Base-by-base conservation (phyloP, 1,140 invertebrate species). In the Drosophila watanabei region DNA sequence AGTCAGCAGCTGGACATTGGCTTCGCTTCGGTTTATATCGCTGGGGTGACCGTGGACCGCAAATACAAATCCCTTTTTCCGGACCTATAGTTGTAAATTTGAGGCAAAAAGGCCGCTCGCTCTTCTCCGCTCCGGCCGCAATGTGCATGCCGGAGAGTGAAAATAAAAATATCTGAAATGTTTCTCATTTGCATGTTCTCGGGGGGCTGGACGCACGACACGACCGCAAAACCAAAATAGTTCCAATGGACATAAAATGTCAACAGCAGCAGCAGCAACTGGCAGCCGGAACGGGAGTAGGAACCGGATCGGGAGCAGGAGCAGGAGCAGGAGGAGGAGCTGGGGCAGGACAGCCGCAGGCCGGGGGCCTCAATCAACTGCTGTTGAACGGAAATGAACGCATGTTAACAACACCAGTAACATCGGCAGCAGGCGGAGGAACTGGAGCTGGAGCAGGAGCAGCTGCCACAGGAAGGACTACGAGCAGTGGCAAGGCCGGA, bases 191-290 rank as follows among this genome's bases (percentile, higher is more conserved):
- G 65, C 81, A 89, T 84, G 81, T 62, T 33, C 39, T 62, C 41
- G 32, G 41, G 41, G 41, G 52, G 10, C 69, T 70, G 52, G 61
- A 45, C 70, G 61, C 51, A 79, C 66, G 65, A 80, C 73, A 82
- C 75, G 79, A 88, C 85, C 86, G 72, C 87, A 90, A 91, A 90
- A 86, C 88, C 88, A 88, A 88, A 79, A 87, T 82, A 92, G 91
- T 92, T 92, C 91, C 91, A 82, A 80, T 92, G 91, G 91, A 92
- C 88, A 92, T 92, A 75, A 92, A 92, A 91, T 92, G 91, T 92
- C 91, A 92, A 85, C 84, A 82, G 72, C 80, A 49, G 48, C 48
- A 81, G 24, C 80, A 62, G 5, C 76, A 70, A 11, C 72, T 62
- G 48, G 59, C 14, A 45, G n/a, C 63, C 43, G 37, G 78, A 73